Conservation (phyloP, 1,140 invertebrate species). For the Belonocnema kinseyi region DNA sequence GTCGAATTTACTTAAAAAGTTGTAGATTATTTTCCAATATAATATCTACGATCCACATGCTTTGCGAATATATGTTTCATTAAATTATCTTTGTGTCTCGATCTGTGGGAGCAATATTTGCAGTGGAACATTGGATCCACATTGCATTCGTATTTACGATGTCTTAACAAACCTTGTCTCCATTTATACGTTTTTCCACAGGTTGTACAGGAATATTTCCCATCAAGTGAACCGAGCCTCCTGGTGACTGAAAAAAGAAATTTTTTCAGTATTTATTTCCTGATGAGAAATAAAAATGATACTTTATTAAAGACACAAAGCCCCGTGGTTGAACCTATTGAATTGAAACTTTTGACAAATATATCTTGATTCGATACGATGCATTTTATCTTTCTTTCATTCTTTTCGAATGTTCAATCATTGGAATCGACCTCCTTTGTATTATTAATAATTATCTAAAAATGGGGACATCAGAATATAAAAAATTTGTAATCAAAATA, state of each 20-base stretch:
- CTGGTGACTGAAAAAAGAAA: slow-evolving; percentile 11
- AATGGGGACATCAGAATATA: no score
- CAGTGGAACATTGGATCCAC: slow-evolving; percentile 71
- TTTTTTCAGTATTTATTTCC: neutral
- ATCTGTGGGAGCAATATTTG: slow-evolving; percentile 70
- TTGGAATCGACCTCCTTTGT: neutral
- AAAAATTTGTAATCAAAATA: neutral
- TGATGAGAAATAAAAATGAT: neutral
- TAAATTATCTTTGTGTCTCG: slow-evolving; percentile 72
- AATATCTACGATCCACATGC: neutral
- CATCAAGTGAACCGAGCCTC: neutral
- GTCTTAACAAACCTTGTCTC: slow-evolving; percentile 60
- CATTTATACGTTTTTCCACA: slow-evolving; percentile 72
- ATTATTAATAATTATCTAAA: neutral
- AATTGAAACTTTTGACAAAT: no score
- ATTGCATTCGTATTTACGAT: slow-evolving; percentile 75
- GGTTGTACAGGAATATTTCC: slow-evolving; percentile 54
- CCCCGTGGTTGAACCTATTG: neutral
- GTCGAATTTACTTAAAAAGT: neutral
- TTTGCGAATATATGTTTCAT: slow-evolving; percentile 38
- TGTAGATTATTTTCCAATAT: neutral
- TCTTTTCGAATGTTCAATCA: neutral
- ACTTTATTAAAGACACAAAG: slow-evolving; percentile 15
- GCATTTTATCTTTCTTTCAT: no score
- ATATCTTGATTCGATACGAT: no score